phyloP scores from a whole-genome alignment of 2,888 invertebrate genomes.

The Synanthedon tipuliformis region DNA sequence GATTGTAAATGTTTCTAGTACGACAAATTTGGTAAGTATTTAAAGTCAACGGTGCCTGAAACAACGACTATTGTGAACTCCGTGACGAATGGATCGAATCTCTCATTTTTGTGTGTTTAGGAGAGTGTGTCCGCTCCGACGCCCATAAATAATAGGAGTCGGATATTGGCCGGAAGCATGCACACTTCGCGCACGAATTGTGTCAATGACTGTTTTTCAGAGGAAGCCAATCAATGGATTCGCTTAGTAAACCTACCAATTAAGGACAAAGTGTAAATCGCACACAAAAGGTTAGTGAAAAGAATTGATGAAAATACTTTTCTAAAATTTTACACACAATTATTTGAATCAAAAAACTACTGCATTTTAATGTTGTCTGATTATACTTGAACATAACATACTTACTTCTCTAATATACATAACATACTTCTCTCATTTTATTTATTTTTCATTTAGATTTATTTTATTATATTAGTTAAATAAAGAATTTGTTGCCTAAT shows the following conservation, averaged over 20 bases:
- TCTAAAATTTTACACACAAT: too few species aligned
- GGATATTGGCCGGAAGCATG: constrained; percentile 59
- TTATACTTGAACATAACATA: too few species aligned
- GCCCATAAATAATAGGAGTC: constrained; percentile 51
- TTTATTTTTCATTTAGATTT: too few species aligned
- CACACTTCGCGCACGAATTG: constrained; percentile 40
- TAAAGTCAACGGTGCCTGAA: constrained; percentile 41
- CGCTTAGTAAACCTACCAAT: not conserved
- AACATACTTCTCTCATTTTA: too few species aligned
- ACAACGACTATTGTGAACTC: constrained; percentile 50
- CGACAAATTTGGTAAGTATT: constrained; percentile 32
- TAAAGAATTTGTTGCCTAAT: too few species aligned
- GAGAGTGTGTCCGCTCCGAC: constrained; percentile 48
- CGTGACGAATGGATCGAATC: constrained; percentile 53
- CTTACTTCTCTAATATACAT: too few species aligned
- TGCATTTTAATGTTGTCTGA: too few species aligned
- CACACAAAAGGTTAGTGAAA: too few species aligned
- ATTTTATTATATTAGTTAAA: too few species aligned
- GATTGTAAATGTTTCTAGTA: constrained; percentile 31
- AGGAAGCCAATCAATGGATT: constrained; percentile 22
- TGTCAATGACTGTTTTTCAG: constrained; percentile 42
- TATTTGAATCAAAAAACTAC: too few species aligned
- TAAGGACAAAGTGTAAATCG: too few species aligned
- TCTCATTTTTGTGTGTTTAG: constrained; percentile 60
- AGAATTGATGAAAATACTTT: too few species aligned